Evolutionary conservation across 2,113 vertebrate species (phyloP).

Genomic region (Sitta europaea): DNA sequence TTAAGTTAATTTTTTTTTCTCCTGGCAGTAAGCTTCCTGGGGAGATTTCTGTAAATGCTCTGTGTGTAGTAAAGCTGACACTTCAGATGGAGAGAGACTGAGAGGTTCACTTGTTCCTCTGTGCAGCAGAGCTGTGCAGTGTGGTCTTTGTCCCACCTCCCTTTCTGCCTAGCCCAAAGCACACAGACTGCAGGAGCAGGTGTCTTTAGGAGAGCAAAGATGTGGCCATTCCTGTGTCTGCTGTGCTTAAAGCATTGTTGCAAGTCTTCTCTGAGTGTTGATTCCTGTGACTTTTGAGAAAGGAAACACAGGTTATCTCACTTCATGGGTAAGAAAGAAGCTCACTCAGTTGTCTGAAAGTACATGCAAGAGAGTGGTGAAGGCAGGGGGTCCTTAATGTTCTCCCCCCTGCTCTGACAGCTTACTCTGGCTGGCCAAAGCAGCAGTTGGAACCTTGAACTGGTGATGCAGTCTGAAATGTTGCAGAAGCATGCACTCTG

Average conservation of each 20-base stretch:
- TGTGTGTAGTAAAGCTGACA: neutral
- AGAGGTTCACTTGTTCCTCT: neutral
- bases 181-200: neutral
- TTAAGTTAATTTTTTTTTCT: neutral
- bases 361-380: neutral
- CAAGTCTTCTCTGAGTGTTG: neutral
- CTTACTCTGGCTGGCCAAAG: neutral
- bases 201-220: neutral
- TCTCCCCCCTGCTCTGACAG: neutral
- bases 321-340: neutral
- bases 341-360: neutral
- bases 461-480: neutral
- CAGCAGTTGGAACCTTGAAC: neutral
- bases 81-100: neutral
- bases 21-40: neutral
- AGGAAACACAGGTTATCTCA: neutral
- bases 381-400: neutral
- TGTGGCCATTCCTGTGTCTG: rapidly evolving
- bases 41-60: neutral
- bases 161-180: neutral
- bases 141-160: neutral
- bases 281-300: neutral
- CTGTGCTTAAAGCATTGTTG: neutral
- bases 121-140: rapidly evolving
- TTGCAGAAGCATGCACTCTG: neutral